Percentiles rank a stretch among this genome's conserved stretches.
phyloP scores from a whole-genome alignment of 2,113 vertebrate species.

The Barbus barbus region DNA sequence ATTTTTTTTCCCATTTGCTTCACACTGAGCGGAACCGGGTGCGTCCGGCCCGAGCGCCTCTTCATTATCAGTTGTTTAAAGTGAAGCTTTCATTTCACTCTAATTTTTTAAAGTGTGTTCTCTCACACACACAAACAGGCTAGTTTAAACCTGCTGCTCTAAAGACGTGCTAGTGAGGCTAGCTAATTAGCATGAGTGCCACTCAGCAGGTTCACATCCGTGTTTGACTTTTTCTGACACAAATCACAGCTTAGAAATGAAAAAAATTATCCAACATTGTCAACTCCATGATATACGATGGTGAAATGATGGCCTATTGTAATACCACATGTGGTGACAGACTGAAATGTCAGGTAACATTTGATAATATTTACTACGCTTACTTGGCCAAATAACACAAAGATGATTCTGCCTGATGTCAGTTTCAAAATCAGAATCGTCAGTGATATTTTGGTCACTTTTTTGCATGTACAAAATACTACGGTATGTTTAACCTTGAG shows the following conservation, averaged over 20 bases:
- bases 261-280: background rate
- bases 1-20: conserved; percentile 26
- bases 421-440: too few species aligned
- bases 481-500: too few species aligned
- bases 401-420: too few species aligned
- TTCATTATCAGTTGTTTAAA: conserved; percentile 38
- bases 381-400: too few species aligned
- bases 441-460: too few species aligned
- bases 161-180: background rate
- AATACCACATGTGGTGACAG: too few species aligned
- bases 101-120: background rate
- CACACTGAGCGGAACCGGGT: background rate
- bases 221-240: background rate
- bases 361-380: too few species aligned
- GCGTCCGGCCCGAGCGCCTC: background rate
- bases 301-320: too few species aligned
- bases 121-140: background rate
- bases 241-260: background rate
- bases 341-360: too few species aligned
- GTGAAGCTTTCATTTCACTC: conserved; percentile 10
- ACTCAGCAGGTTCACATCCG: background rate
- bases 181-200: background rate
- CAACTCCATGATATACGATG: background rate
- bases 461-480: too few species aligned
- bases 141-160: conserved; percentile 13